phyloP scores from a whole-genome alignment of 2,888 invertebrate species.

The Formica aserva region DNA sequence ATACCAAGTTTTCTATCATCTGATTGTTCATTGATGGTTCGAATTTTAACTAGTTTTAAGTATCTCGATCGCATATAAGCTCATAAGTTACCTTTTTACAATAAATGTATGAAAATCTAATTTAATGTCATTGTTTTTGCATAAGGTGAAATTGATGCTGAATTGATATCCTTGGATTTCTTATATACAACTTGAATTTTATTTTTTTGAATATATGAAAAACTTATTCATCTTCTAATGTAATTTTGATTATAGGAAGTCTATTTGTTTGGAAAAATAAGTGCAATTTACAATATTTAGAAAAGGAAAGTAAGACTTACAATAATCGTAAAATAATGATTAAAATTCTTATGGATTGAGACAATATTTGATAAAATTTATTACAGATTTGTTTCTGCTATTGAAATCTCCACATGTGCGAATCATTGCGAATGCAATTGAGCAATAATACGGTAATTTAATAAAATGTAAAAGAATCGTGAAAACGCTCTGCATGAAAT shows the following conservation, averaged over 20 bases:
- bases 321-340: not conserved
- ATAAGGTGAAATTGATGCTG: too few species aligned
- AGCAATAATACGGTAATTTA: not conserved
- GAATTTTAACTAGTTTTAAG: slow-evolving; percentile 62
- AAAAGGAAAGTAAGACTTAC: not conserved
- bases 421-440: not conserved
- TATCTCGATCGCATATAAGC: slow-evolving; percentile 46
- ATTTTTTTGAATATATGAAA: not conserved
- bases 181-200: too few species aligned
- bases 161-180: too few species aligned
- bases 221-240: not conserved
- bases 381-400: not conserved
- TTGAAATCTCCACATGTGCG: not conserved
- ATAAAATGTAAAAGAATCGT: not conserved
- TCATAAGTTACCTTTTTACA: slow-evolving; percentile 70
- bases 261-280: not conserved
- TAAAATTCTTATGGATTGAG: not conserved
- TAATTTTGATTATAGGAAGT: not conserved
- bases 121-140: not conserved
- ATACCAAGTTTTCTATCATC: slow-evolving; percentile 37
- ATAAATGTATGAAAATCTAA: slow-evolving; percentile 63
- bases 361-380: not conserved
- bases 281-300: not conserved
- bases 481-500: not conserved
- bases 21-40: slow-evolving; percentile 37